Conservation (phyloP, 64 coral and sea anemone species). For the Hydrozoanthus tunicans region DNA sequence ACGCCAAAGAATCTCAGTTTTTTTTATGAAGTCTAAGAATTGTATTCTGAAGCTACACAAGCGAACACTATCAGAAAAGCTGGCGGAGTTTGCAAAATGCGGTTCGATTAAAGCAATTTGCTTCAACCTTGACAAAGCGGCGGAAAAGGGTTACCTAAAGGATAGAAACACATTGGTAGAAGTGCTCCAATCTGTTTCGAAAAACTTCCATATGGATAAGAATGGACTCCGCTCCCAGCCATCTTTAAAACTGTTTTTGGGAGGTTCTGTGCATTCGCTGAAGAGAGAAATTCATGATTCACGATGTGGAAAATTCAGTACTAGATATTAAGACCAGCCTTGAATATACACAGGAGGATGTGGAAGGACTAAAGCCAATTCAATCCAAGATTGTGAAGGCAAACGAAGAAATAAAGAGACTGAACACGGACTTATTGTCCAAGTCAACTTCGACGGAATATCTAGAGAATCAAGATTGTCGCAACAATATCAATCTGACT, state of each 20-base stretch:
- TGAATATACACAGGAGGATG: too few species aligned
- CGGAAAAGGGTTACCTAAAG: not conserved
- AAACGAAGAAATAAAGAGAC: too few species aligned
- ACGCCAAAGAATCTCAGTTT: conserved; percentile 18
- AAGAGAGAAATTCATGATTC: too few species aligned
- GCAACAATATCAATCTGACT: too few species aligned
- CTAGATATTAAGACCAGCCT: too few species aligned
- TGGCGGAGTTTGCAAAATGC: not conserved
- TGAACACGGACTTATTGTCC: too few species aligned
- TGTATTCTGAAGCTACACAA: not conserved
- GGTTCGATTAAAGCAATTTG: conserved; percentile 37
- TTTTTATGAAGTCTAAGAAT: conserved; percentile 9
- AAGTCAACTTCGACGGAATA: too few species aligned
- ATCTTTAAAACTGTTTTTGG: conserved; percentile 19
- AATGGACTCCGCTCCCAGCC: conserved; percentile 25
- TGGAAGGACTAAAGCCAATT: too few species aligned
- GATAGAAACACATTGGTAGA: conserved; percentile 5
- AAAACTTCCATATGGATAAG: conserved; percentile 34
- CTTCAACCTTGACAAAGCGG: not conserved
- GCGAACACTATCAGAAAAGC: conserved; percentile 28
- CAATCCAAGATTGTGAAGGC: too few species aligned
- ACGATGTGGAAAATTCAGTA: too few species aligned
- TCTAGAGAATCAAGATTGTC: too few species aligned
- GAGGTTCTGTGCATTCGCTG: not conserved
- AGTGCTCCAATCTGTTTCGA: conserved; percentile 1